Conservation (phyloP, 2,113 vertebrate genomes). For the Actenoides lindsayi region DNA sequence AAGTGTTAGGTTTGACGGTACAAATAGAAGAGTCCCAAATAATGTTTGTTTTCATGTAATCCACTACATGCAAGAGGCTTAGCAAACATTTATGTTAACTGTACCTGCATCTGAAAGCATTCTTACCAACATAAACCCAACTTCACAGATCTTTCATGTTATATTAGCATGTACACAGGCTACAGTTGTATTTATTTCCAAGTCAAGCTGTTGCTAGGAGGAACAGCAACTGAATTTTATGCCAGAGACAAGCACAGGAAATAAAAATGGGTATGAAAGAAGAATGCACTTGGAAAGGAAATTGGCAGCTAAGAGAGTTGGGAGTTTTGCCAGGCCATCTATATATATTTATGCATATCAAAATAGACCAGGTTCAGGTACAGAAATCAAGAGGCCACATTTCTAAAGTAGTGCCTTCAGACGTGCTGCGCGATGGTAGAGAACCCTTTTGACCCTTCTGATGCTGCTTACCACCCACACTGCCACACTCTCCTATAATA, state of each 20-base stretch:
- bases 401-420: not conserved
- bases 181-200: not conserved
- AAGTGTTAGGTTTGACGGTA: not conserved
- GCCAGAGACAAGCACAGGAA: not conserved
- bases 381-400: not conserved
- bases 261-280: conserved; percentile 20
- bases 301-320: not conserved
- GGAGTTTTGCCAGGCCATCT: conserved; percentile 9
- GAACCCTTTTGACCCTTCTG: not conserved
- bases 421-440: accelerated
- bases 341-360: conserved; percentile 1
- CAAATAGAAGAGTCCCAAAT: not conserved
- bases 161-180: not conserved
- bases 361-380: not conserved
- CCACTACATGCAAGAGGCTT: not conserved
- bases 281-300: not conserved
- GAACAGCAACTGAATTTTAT: not conserved
- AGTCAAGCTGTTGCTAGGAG: conserved; percentile 2
- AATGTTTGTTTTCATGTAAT: not conserved
- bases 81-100: not conserved
- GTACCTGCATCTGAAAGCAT: not conserved
- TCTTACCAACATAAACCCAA: not conserved
- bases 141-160: not conserved
- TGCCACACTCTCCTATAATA: not conserved
- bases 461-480: not conserved